Conservation (phyloP, 1,140 invertebrate genomes). For the Archegozetes longisetosus region DNA sequence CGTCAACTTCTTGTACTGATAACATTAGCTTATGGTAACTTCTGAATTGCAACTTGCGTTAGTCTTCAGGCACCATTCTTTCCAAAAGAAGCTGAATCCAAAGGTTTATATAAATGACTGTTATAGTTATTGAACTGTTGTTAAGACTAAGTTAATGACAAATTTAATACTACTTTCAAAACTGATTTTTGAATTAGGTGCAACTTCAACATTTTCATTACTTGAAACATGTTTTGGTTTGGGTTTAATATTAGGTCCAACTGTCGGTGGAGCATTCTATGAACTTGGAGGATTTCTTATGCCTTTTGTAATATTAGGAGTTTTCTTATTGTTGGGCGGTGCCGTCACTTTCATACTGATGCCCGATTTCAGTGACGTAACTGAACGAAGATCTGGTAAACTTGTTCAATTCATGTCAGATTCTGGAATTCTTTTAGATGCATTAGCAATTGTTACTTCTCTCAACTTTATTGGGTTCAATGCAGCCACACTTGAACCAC, state of each 20-base stretch:
- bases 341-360: conserved; percentile 53
- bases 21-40: conserved; percentile 21
- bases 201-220: conserved; percentile 54
- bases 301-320: conserved; percentile 68
- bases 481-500: conserved; percentile 28
- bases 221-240: conserved; percentile 23
- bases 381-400: conserved; percentile 9
- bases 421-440: conserved; percentile 15
- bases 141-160: too few relatives aligned
- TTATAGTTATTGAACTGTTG: too few relatives aligned
- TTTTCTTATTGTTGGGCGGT: conserved; percentile 52
- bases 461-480: conserved; percentile 27
- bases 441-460: conserved; percentile 16
- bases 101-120: conserved; percentile 35
- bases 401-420: conserved; percentile 18
- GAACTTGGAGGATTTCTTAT: conserved; percentile 53
- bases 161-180: too few relatives aligned
- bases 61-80: conserved; percentile 27
- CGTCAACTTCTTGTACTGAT: conserved; percentile 11
- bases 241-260: conserved; percentile 23
- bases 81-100: conserved; percentile 26
- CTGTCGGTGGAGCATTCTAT: conserved; percentile 22
- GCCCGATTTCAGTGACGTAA: conserved; percentile 28
- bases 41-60: conserved; percentile 25
- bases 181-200: conserved; percentile 23